Evolutionary conservation across 2,797 vertebrate species (phyloP).

Genomic region (Microctenopoma lineatum): DNA sequence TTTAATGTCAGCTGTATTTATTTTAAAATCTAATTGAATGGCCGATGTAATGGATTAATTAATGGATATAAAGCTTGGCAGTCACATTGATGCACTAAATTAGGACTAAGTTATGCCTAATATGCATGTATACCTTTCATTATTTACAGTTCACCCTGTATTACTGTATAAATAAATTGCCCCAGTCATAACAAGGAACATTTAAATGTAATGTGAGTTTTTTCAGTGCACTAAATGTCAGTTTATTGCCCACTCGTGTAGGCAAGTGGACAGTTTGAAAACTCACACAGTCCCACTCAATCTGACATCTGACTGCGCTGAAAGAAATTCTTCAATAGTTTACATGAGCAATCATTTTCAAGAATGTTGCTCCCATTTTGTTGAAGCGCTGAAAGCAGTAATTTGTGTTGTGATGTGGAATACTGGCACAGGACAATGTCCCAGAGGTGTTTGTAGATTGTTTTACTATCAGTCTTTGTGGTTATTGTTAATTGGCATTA

Average conservation of each 20-base stretch:
- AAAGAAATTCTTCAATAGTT: constrained; percentile 25
- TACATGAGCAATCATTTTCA: background rate
- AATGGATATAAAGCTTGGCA: background rate
- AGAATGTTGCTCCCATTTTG: background rate
- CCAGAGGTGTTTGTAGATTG: background rate
- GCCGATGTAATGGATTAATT: background rate
- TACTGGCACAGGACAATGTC: background rate
- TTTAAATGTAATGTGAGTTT: constrained; percentile 1
- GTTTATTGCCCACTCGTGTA: constrained; percentile 61
- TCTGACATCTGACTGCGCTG: constrained; percentile 29
- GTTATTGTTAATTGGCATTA: background rate
- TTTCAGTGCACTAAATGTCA: constrained; percentile 1
- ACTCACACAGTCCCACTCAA: constrained; percentile 55
- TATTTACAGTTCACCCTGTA: background rate
- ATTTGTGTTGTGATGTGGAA: background rate
- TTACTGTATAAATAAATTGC: background rate
- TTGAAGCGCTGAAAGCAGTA: background rate
- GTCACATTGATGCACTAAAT: background rate
- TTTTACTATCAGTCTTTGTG: background rate
- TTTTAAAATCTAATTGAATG: no score
- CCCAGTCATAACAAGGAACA: background rate
- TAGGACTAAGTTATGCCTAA: background rate
- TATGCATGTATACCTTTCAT: background rate
- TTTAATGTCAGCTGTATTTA: no score
- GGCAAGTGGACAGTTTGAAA: constrained; percentile 57